phyloP scores from a whole-genome alignment of 30 jellyfish, hydroid and myxozoan species.

The Aurelia coerulea region DNA sequence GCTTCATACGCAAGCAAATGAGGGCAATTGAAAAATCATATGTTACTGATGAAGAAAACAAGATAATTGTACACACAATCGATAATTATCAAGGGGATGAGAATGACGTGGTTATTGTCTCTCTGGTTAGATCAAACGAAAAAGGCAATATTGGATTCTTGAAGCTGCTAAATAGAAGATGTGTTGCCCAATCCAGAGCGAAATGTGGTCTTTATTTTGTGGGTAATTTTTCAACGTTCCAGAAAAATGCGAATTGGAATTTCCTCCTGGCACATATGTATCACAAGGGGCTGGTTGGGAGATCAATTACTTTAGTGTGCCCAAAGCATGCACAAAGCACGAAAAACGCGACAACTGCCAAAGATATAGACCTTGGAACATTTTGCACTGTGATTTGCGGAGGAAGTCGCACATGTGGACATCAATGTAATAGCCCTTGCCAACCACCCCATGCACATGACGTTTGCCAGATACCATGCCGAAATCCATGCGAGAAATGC shows the following conservation, averaged over 20 bases:
- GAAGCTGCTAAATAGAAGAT: conserved; percentile 57
- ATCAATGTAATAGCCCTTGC: conserved; percentile 42
- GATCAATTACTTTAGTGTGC: conserved; percentile 40
- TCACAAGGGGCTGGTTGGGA: conserved; percentile 1
- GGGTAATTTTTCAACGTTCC: conserved; percentile 49
- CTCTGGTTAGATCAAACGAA: conserved; percentile 69
- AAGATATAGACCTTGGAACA: conserved; percentile 10
- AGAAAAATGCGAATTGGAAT: conserved; percentile 35
- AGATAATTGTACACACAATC: conserved; percentile 59
- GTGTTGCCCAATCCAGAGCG: conserved; percentile 87
- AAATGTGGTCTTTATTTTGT: conserved; percentile 71
- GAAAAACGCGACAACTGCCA: conserved; percentile 26
- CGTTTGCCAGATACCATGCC: conserved; percentile 10
- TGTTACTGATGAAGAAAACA: background rate
- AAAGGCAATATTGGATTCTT: conserved; percentile 56
- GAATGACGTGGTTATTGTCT: conserved; percentile 72
- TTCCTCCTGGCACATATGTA: conserved; percentile 27
- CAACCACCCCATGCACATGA: conserved; percentile 65
- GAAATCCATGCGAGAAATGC: conserved; percentile 5
- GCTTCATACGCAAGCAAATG: conserved; percentile 54
- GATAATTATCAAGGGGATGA: conserved; percentile 89
- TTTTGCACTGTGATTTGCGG: conserved; percentile 50
- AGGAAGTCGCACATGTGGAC: conserved; percentile 37
- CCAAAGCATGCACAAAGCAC: conserved; percentile 26
- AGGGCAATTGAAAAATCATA: background rate